Conservation (phyloP, 2,113 vertebrate genomes). For the Rafetus swinhoei region DNA sequence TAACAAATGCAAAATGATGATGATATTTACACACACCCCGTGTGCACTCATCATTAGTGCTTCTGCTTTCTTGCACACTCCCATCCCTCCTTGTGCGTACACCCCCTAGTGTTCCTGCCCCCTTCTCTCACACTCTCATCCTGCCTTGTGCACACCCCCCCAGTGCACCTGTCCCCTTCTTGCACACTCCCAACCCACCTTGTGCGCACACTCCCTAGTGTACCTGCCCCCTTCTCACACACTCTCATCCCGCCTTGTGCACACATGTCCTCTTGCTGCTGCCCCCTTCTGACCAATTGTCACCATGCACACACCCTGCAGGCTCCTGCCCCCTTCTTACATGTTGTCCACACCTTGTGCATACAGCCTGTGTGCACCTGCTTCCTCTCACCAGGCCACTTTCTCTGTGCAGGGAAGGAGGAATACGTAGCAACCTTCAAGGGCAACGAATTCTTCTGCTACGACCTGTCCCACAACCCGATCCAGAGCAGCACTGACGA, state of each 20-base stretch:
- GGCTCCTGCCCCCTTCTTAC: not conserved
- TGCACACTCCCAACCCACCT: not conserved
- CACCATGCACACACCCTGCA: too few species aligned
- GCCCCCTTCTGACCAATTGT: not conserved
- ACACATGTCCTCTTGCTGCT: not conserved
- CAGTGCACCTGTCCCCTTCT: not conserved
- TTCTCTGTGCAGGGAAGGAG: slow-evolving; percentile 83
- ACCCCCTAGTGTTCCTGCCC: not conserved
- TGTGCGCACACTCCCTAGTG: not conserved
- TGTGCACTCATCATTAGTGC: too few species aligned
- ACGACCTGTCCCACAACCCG: slow-evolving; percentile 94
- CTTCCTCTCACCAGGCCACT: not conserved
- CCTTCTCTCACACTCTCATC: not conserved
- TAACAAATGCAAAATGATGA: not conserved
- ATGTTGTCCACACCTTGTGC: not conserved
- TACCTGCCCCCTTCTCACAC: not conserved
- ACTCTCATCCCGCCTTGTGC: not conserved
- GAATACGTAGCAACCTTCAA: slow-evolving; percentile 95
- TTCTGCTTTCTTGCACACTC: not conserved
- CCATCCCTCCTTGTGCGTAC: not conserved
- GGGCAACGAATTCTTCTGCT: slow-evolving; percentile 97
- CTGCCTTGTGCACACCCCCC: not conserved
- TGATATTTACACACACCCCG: not conserved
- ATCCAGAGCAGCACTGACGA: slow-evolving; percentile 98
- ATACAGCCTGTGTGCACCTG: not conserved